phyloP scores from a whole-genome alignment of 2,797 vertebrate genomes.

The Pangasius djambal region DNA sequence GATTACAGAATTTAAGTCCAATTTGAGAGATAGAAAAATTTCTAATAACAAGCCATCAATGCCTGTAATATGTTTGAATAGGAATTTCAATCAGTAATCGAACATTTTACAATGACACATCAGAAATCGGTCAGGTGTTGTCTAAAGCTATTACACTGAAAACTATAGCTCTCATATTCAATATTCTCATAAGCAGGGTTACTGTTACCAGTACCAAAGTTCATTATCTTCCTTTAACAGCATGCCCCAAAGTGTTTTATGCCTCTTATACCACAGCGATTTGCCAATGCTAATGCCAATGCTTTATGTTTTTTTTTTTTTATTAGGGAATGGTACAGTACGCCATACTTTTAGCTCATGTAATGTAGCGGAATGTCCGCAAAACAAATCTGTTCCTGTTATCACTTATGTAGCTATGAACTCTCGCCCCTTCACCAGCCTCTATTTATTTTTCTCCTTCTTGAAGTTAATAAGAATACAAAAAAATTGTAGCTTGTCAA shows the following conservation, averaged over 20 bases:
- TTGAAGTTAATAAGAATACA: not conserved
- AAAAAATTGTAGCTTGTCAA: too few species aligned
- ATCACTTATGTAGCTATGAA: not conserved
- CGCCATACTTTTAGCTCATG: not conserved
- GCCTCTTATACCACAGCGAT: too few species aligned
- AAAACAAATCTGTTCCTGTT: not conserved
- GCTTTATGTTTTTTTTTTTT: not conserved
- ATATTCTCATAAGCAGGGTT: too few species aligned
- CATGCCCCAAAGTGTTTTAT: too few species aligned
- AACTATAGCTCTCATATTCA: not conserved
- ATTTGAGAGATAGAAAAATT: not conserved
- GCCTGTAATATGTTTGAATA: not conserved
- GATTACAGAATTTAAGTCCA: conserved; percentile 36
- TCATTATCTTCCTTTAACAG: too few species aligned
- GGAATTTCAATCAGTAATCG: not conserved
- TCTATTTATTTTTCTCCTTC: not conserved
- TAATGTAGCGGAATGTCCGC: not conserved
- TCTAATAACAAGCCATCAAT: not conserved
- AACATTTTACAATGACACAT: not conserved
- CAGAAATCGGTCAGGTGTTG: not conserved
- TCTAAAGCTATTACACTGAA: not conserved
- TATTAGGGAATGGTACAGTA: not conserved
- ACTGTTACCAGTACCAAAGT: too few species aligned
- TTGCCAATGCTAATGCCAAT: too few species aligned
- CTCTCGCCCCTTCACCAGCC: not conserved